These are phyloP conservation scores for Grammomys surdaster DNA, from an alignment of 2,113 vertebrate genomes.

Conservation along the genomic window DNA sequence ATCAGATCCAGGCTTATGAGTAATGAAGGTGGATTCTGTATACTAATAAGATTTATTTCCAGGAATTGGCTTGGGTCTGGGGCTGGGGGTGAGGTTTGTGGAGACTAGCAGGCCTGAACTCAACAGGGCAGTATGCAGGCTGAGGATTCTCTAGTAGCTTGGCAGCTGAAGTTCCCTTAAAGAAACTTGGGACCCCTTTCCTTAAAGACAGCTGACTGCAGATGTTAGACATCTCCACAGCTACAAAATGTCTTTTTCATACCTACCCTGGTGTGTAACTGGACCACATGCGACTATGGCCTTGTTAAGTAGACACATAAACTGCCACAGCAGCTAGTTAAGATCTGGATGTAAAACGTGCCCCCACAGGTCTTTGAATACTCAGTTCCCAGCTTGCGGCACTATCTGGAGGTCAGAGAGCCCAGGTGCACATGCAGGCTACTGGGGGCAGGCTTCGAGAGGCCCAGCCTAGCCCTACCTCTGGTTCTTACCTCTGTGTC, in stretches of 20 bases:
- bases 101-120: background rate
- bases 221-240: background rate
- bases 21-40: background rate
- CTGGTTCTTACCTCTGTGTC: background rate
- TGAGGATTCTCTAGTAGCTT: background rate
- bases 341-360: background rate
- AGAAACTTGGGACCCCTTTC: conserved; percentile 6
- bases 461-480: background rate
- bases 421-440: too few species aligned
- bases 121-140: background rate
- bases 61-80: background rate
- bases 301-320: background rate
- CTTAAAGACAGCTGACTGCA: background rate
- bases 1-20: background rate
- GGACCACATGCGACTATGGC: background rate
- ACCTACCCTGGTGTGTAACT: background rate
- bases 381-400: background rate
- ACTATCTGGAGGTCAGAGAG: background rate
- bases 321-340: background rate
- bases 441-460: too few species aligned
- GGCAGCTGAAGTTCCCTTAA: background rate
- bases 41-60: background rate
- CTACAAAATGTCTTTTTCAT: background rate
- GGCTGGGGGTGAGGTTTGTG: background rate
- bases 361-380: background rate